Evolutionary conservation across 2,113 vertebrate species (phyloP).

Genomic region (Oxyruncus cristatus): DNA sequence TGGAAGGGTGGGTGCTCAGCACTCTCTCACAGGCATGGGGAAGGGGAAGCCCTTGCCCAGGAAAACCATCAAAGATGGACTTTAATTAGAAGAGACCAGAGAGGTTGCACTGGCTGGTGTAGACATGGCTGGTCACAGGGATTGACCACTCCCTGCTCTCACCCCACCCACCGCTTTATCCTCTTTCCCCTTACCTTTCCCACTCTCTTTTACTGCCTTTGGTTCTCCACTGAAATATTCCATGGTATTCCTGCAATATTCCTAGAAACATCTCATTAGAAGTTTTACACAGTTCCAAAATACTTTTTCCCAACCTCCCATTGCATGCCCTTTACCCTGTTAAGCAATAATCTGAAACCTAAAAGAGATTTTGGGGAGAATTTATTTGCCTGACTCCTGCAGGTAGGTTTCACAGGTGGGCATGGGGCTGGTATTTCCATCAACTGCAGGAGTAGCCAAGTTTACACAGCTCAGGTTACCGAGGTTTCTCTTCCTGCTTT

Average conservation of each 20-base stretch:
- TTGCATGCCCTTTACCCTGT: not conserved
- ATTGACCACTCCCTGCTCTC: fast-evolving
- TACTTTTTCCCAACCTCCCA: not conserved
- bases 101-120: not conserved
- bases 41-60: fast-evolving
- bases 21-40: fast-evolving
- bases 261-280: not conserved
- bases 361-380: not conserved
- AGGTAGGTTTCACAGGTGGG: not conserved
- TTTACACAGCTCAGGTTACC: not conserved
- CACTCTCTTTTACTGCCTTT: not conserved
- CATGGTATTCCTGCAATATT: not conserved
- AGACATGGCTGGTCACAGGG: fast-evolving
- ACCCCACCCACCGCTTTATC: not conserved
- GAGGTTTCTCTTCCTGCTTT: not conserved
- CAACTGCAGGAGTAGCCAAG: not conserved
- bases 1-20: not conserved
- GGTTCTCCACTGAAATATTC: not conserved
- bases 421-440: fast-evolving
- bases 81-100: not conserved
- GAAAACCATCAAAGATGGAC: not conserved
- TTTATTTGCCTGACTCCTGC: not conserved
- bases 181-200: not conserved
- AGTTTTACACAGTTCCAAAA: not conserved
- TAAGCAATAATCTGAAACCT: not conserved